Base-by-base conservation (phyloP, 1,140 invertebrate species). In the Coelopa frigida region DNA sequence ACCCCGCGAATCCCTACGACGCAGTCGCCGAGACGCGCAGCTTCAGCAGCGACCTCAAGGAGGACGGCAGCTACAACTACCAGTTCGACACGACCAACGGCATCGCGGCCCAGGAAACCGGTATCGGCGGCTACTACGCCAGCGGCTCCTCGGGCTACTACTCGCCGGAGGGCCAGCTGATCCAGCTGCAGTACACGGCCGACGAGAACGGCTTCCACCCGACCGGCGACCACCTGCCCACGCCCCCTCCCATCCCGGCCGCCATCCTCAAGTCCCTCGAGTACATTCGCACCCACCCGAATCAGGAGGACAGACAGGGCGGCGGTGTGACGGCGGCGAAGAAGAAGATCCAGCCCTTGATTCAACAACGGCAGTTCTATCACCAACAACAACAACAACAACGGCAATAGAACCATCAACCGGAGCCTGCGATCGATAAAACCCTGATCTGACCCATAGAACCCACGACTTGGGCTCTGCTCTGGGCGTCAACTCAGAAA, bases 121-220 rank as follows among this genome's bases (percentile, higher is more conserved):
- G 78, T 11, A 53, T 61, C 20, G 65, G 65, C 5, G 64, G 58
- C 11, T 53, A 61, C 20, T 61, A 63, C 53, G 64, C 65, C 12
- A 61, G 50, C 20, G 65, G 65, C 14, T 63, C 59, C 0, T 56
- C 54, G 0, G 54, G 57, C 11, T 64, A 62, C 52, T 64, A 64
- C 23, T 71, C 54, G 15, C 61, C 63, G 38, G 70, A 73, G 51
- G 74, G 74, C 18, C 58, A 70, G 52, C 61, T 62, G 2, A 68
- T 75, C 23, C 58, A 70, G 21, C 52, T 79, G 7, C 70, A 70
- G 6, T 90, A 89, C 73, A 79, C 81, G 2, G 86, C 87, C 11
- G 85, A 88, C 55, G 83, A 86, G 55, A 80, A 82, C 45, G 85
- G 85, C 20, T 89, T 84, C 74, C 80, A 79, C 46, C 82, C 84